Base-by-base conservation (phyloP, 2,888 invertebrate genomes). In the Chrysotoxum bicinctum region DNA sequence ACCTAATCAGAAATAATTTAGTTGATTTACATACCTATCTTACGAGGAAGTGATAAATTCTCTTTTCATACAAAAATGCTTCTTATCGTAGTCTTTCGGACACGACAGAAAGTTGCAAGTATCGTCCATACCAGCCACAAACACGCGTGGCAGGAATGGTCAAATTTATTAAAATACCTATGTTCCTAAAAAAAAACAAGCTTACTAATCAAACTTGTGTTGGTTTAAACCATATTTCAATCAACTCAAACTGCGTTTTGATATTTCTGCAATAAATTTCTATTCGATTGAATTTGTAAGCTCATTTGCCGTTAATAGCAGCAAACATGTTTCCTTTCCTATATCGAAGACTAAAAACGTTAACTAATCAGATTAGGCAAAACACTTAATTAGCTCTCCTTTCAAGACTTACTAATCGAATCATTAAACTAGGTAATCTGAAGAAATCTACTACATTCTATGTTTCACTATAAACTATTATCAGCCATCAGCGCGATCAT, bases 401-500 rank as follows among this genome's bases (percentile, higher is more conserved):
- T 43, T 64, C 48, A 50, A 66, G 23, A 50, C 26, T 6, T 35
- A 64, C 19, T 19, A 64, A 62, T 7, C 26, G 14, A 12, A 32
- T 66, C 35, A 66, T 66, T 21, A 66, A 50, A 66, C 35, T 23
- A 48, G 21, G 14, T 21, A 66, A 45, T 66, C 66, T 66, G 7
- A 19, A 64, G 45, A 64, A 45, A 64, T 64, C 66, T 50, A 66
- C 48, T 32, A 45, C 26, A n/a, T 40, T 58, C 12, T 43, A 16
- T 35, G 14, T 52, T 35, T 50, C 26, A 37, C 62, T 14, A 21
- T 12, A 10, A 4, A 37, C 37, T 12, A 35, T 58, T 37, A 58
- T 37, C 35, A 14, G 23, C 45, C 19, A 48, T 56, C 26, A 54
- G 12, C 19, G 40, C 23, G 77, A 77, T 78, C 83, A 73, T 76